phyloP scores from a whole-genome alignment of 2,113 vertebrate genomes.

The Channa maculata region DNA sequence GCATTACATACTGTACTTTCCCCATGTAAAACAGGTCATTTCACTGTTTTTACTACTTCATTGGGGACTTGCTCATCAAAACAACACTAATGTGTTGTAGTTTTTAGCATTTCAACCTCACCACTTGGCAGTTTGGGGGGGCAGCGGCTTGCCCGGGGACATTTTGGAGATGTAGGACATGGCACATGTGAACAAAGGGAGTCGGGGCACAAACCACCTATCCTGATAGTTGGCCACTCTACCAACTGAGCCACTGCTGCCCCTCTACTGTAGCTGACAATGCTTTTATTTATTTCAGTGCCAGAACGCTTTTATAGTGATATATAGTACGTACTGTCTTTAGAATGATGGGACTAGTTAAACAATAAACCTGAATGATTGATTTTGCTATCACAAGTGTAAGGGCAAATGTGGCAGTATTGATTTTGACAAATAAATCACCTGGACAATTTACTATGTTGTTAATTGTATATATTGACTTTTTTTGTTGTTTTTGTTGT shows the following conservation, averaged over 20 bases:
- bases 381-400: neutral
- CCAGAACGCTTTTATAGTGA: too few relatives aligned
- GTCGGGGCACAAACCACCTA: too few relatives aligned
- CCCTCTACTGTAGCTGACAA: neutral
- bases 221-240: too few relatives aligned
- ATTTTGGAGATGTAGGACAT: too few relatives aligned
- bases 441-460: neutral
- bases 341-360: neutral
- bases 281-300: slow-evolving; percentile 21
- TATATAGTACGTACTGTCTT: neutral
- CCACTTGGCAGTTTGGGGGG: too few relatives aligned
- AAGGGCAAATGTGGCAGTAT: neutral
- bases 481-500: too few relatives aligned
- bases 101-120: slow-evolving; percentile 5
- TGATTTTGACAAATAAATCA: neutral
- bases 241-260: too few relatives aligned
- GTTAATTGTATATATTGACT: too few relatives aligned
- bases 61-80: neutral
- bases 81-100: neutral
- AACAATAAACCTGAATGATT: too few relatives aligned
- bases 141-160: too few relatives aligned
- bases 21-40: neutral
- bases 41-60: neutral
- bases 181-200: too few relatives aligned
- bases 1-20: neutral